These are phyloP conservation scores for Guaruba guarouba DNA, from an alignment of 2,113 vertebrate genomes.

Conservation along the genomic window DNA sequence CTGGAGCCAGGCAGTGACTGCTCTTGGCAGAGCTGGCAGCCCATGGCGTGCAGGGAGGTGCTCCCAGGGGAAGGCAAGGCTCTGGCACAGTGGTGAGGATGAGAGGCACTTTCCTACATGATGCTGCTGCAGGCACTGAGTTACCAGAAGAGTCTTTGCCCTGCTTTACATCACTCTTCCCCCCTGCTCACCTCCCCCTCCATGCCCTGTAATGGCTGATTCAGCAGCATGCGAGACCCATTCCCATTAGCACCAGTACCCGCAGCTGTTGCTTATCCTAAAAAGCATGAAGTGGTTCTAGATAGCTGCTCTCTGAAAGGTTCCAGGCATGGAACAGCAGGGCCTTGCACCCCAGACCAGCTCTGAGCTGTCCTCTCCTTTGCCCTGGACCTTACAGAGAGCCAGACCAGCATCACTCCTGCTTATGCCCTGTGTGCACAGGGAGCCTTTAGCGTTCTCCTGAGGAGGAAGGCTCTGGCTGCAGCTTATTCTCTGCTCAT, in stretches of 20 bases:
- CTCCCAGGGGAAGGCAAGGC: not conserved
- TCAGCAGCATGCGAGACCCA: not conserved
- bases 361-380: not conserved
- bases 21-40: not conserved
- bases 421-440: not conserved
- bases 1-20: not conserved
- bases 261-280: fast-evolving
- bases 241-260: not conserved
- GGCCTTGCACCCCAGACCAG: not conserved
- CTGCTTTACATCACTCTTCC: not conserved
- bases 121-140: not conserved
- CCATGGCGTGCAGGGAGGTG: fast-evolving
- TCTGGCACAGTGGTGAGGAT: not conserved
- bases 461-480: not conserved
- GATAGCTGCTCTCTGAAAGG: not conserved
- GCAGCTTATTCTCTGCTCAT: not conserved
- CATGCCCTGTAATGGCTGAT: fast-evolving
- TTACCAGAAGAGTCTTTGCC: not conserved
- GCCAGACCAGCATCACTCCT: not conserved
- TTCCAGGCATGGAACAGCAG: not conserved
- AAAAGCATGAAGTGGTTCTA: not conserved
- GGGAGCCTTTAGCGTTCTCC: not conserved
- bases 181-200: not conserved
- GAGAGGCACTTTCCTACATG: not conserved
- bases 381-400: not conserved